Evolutionary conservation across 2,888 invertebrate species (phyloP), one percentile per base, ranked within the genome.

Genomic region (Nycteola revayana): DNA sequence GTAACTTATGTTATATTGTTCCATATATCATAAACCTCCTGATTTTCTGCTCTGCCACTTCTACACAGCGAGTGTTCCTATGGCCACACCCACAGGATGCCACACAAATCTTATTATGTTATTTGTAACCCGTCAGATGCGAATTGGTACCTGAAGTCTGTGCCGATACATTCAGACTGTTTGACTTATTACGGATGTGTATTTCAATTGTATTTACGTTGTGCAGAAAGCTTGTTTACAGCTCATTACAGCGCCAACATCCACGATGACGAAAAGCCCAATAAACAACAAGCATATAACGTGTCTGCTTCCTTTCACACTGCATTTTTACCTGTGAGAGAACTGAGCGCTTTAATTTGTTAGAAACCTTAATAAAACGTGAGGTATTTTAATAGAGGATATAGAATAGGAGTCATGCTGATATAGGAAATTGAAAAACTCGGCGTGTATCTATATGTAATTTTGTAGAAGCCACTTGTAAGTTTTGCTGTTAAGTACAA

Each of bases 31-130:
- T n/a, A n/a, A n/a, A n/a, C n/a, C n/a, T n/a, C n/a, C n/a, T n/a
- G n/a, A n/a, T n/a, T n/a, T n/a, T n/a, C n/a, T n/a, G n/a, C n/a
- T n/a, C n/a, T n/a, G 68, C 68, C 68, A 71, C 68, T 52, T 52
- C 47, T 14, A 14, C 14, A 14, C 5, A 2, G 5, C 5, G 2
- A 3, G 3, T 5, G 2, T 14, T 49, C 49, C 48, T 53, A 49
- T 58, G 45, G 53, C 44, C 42, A 57, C 57, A 51, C 54, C 56
- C 54, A 56, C 48, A 35, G 42, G 62, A 69, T 68, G 79, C 74
- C 81, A 57, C 77, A 77, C 80, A 80, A 80, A 79, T 80, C 74
- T 71, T 69, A 74, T 73, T 74, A 73, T 49, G 58, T 69, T 76
- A 75, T 75, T 75, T 72, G 72, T 64, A 53, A 59, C 48, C 54